A percentile compares a stretch with the other conserved stretches of the same genome.
These are phyloP conservation scores for Emydura subglobosa DNA, from an alignment of 2,113 vertebrate species.

Conservation along the genomic window DNA sequence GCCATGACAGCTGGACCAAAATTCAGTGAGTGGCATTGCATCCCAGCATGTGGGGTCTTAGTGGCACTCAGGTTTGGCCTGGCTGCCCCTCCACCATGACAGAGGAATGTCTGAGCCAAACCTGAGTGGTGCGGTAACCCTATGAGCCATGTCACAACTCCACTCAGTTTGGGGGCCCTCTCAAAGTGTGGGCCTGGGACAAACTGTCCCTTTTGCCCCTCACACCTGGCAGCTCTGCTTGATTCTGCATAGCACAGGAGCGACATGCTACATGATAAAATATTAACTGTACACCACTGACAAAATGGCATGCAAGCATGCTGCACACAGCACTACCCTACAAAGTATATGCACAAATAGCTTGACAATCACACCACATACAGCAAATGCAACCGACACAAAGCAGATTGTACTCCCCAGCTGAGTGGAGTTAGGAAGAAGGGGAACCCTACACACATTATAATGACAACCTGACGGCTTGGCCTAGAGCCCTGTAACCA, in stretches of 20 bases:
- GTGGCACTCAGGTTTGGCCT: neutral
- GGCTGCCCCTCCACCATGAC: neutral
- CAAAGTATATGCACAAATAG: neutral
- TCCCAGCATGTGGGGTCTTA: neutral
- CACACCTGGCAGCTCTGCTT: neutral
- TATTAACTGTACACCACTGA: rapidly evolving
- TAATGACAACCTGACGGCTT: neutral
- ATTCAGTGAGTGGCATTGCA: neutral
- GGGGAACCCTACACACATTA: neutral
- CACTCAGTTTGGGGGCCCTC: neutral
- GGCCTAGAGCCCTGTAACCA: neutral
- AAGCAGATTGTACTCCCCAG: neutral
- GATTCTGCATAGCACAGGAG: rapidly evolving
- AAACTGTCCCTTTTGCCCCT: neutral
- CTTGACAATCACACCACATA: neutral
- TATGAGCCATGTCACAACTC: neutral
- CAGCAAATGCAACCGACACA: rapidly evolving
- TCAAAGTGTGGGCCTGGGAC: neutral
- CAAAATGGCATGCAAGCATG: rapidly evolving
- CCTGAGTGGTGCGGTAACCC: neutral
- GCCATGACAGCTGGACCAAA: neutral
- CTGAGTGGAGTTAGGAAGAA: neutral
- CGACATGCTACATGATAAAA: rapidly evolving
- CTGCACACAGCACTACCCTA: neutral
- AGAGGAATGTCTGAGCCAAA: neutral